Evolutionary conservation across 2,113 vertebrate genomes (phyloP).

Genomic region (Caranx ignobilis): DNA sequence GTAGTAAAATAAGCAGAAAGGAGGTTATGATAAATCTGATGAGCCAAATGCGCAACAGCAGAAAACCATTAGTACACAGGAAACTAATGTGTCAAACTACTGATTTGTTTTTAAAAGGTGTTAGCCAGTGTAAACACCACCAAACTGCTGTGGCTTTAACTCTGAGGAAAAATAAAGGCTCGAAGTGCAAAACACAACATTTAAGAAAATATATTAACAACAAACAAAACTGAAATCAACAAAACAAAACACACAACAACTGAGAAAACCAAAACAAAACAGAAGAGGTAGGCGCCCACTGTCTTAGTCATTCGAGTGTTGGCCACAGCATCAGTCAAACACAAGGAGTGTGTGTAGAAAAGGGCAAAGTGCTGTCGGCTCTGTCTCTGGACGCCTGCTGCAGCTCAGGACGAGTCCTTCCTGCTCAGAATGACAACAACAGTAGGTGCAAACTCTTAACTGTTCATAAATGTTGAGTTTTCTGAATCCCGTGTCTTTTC

Average conservation of each 20-base stretch:
- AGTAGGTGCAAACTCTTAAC: neutral
- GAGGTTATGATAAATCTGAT: slow-evolving; percentile 27
- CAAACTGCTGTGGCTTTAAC: neutral
- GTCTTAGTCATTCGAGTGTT: slow-evolving; percentile 17
- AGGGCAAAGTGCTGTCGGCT: neutral
- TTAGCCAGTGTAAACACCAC: too few relatives aligned
- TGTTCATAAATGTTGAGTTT: neutral
- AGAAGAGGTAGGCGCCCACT: neutral
- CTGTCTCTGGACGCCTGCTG: neutral
- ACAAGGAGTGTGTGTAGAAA: neutral
- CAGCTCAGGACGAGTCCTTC: too few relatives aligned
- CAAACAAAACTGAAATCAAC: neutral
- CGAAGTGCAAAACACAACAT: neutral
- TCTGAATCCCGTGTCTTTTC: neutral
- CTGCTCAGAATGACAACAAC: neutral
- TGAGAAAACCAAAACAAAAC: slow-evolving; percentile 3
- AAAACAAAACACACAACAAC: slow-evolving; percentile 10
- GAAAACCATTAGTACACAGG: slow-evolving; percentile 38
- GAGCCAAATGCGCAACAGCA: slow-evolving; percentile 51
- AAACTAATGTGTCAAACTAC: neutral
- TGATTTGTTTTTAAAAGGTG: neutral
- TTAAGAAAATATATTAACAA: neutral
- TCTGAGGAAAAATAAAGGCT: slow-evolving; percentile 6
- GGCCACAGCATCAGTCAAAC: neutral
- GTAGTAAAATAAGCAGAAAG: slow-evolving; percentile 44